Evolutionary conservation across 1,140 invertebrate genomes (phyloP).

Genomic region (Acromyrmex heyeri): DNA sequence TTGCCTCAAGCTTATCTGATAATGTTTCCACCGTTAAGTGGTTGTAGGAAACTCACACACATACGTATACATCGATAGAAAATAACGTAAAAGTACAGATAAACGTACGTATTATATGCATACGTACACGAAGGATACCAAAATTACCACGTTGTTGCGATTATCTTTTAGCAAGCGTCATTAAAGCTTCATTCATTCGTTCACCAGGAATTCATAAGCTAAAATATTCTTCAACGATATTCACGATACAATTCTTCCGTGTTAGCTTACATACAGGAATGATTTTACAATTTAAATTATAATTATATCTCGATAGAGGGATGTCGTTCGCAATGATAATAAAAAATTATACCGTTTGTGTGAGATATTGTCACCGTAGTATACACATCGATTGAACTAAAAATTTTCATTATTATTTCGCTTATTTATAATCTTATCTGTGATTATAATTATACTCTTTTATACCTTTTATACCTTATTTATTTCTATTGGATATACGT

Average conservation of each 20-base stretch:
- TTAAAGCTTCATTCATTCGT: constrained; percentile 38
- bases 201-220: constrained; percentile 25
- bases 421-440: constrained; percentile 25
- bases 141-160: not conserved
- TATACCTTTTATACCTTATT: constrained; percentile 10
- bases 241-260: not conserved
- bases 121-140: constrained; percentile 20
- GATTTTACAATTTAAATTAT: constrained; percentile 49
- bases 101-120: constrained; percentile 29
- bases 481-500: constrained; percentile 12
- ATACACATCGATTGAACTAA: constrained; percentile 32
- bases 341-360: constrained; percentile 35
- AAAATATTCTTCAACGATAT: constrained; percentile 36
- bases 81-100: constrained; percentile 15
- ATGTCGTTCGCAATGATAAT: constrained; percentile 1
- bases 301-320: constrained; percentile 16
- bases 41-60: constrained; percentile 39
- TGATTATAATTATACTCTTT: constrained; percentile 45
- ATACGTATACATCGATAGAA: constrained; percentile 59
- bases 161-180: constrained; percentile 22
- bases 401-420: constrained; percentile 13
- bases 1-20: constrained; percentile 25
- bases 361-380: constrained; percentile 49
- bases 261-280: constrained; percentile 20
- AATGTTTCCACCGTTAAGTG: constrained; percentile 23